phyloP scores from a whole-genome alignment of 2,888 invertebrate species.

The Chesias legatella region DNA sequence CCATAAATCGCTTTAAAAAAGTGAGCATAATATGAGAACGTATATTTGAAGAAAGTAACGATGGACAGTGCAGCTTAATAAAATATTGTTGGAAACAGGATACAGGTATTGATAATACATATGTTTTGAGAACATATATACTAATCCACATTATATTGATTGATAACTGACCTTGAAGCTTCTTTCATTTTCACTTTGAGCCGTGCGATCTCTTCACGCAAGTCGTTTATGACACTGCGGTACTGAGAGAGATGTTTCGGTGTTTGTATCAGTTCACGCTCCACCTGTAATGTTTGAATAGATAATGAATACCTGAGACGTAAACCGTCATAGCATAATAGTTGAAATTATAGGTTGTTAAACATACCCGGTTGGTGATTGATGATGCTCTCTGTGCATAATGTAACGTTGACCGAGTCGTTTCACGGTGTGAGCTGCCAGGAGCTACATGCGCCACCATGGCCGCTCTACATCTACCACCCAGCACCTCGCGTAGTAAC shows the following conservation, averaged over 20 bases:
- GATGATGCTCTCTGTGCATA: conserved; percentile 96
- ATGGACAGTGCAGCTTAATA: no score
- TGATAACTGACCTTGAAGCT: conserved; percentile 71
- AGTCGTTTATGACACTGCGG: conserved; percentile 88
- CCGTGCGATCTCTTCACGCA: conserved; percentile 91
- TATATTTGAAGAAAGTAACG: no score
- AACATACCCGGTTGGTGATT: conserved; percentile 91
- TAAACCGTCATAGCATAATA: no score
- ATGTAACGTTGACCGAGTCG: conserved; percentile 94
- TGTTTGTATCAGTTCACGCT: conserved; percentile 83
- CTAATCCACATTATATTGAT: no score
- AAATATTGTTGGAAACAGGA: no score
- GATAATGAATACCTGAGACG: background rate
- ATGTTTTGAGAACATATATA: no score
- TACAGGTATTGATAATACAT: no score
- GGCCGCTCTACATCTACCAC: conserved; percentile 96
- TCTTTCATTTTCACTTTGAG: conserved; percentile 90
- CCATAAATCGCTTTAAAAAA: no score
- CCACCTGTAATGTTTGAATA: conserved; percentile 66
- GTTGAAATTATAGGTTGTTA: no score
- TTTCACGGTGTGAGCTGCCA: conserved; percentile 89
- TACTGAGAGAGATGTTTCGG: conserved; percentile 92
- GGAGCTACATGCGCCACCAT: conserved; percentile 98
- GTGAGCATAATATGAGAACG: no score
- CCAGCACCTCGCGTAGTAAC: conserved; percentile 90